Percentiles rank a stretch among this genome's conserved stretches.
phyloP scores from a whole-genome alignment of 2,797 vertebrate species.

The Calcarius lapponicus region DNA sequence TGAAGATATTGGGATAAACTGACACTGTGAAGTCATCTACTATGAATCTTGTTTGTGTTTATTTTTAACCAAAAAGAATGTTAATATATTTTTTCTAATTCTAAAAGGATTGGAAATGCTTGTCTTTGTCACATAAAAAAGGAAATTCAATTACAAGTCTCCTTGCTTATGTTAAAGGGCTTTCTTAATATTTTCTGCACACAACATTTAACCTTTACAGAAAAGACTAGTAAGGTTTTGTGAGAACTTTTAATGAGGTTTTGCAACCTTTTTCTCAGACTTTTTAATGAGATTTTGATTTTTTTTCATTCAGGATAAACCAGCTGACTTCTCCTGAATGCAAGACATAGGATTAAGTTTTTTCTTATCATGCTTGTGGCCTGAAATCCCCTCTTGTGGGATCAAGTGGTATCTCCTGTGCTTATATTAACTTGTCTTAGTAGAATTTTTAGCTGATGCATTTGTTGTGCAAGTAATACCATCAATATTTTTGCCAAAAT shows the following conservation, averaged over 20 bases:
- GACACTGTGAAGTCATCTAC: not conserved
- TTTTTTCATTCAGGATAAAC: not conserved
- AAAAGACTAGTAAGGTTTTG: not conserved
- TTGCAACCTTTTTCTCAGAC: not conserved
- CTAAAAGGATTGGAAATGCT: not conserved
- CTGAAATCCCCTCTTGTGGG: not conserved
- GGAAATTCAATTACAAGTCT: not conserved
- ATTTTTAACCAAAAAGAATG: not conserved
- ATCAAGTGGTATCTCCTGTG: not conserved
- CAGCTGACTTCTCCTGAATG: not conserved
- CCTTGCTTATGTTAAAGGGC: not conserved
- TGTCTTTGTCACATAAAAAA: not conserved
- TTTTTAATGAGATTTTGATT: not conserved
- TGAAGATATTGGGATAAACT: not conserved
- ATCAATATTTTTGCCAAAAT: not conserved
- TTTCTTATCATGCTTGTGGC: not conserved
- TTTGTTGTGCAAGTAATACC: not conserved
- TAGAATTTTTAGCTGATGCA: not conserved
- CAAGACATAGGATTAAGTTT: not conserved
- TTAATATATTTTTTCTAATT: not conserved
- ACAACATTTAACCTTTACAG: not conserved
- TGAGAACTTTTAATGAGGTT: not conserved
- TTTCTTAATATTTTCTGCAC: not conserved
- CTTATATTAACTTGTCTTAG: not conserved
- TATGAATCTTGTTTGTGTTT: not conserved